Evolutionary conservation across 2,797 vertebrate genomes (phyloP).

Genomic region (Tragelaphus eurycerus): DNA sequence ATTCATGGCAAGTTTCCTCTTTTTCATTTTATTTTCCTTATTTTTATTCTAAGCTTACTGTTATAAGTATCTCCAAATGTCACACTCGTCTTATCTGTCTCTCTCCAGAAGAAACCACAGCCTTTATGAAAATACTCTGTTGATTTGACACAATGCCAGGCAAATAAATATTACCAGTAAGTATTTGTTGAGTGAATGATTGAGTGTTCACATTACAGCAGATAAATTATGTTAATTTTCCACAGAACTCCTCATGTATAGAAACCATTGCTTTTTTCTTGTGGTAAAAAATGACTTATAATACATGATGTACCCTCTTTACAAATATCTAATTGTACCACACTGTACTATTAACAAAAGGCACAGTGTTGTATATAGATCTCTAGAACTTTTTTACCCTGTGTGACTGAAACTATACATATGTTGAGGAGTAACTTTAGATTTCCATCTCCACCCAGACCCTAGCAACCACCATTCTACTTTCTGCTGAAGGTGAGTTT

Average conservation of each 20-base stretch:
- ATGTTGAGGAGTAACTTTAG: not conserved
- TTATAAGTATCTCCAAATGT: not conserved
- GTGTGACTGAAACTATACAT: not conserved
- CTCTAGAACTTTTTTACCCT: not conserved
- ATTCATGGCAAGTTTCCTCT: not conserved
- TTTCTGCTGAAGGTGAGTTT: not conserved
- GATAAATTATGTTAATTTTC: not conserved
- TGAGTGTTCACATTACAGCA: not conserved
- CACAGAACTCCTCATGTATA: not conserved
- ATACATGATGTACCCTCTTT: not conserved
- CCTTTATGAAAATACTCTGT: not conserved
- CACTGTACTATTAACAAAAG: not conserved
- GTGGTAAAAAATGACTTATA: not conserved
- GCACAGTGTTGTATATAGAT: not conserved
- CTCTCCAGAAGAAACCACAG: not conserved
- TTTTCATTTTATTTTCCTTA: not conserved
- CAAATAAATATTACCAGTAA: not conserved
- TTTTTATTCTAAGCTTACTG: not conserved
- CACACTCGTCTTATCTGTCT: not conserved
- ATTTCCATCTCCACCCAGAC: not conserved
- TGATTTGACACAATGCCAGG: not conserved
- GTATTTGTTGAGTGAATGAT: not conserved
- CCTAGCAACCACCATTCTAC: not conserved
- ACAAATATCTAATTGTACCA: not conserved
- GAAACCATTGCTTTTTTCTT: not conserved